phyloP scores from a whole-genome alignment of 1,140 invertebrate species.

The Drosophila punjabiensis region DNA sequence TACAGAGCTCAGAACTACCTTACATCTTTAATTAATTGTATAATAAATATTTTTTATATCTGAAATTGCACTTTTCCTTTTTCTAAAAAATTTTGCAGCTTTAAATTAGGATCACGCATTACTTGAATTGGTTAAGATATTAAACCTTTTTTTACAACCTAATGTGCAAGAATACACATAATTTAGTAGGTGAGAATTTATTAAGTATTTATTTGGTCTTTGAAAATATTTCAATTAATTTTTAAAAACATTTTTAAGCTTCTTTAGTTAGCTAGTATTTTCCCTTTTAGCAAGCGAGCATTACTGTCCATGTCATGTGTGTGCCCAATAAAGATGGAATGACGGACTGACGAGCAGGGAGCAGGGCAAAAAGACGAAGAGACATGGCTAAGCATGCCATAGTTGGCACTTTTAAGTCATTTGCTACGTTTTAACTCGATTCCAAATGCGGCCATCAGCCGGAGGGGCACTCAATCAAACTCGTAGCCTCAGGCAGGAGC shows the following conservation, averaged over 20 bases:
- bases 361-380: conserved; percentile 4
- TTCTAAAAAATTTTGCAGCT: background rate
- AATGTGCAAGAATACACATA: background rate
- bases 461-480: conserved; percentile 75
- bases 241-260: too few species aligned
- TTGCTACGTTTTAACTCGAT: conserved; percentile 79
- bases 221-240: background rate
- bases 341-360: conserved; percentile 15
- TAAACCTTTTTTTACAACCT: background rate
- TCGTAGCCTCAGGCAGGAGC: conserved; percentile 24
- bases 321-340: conserved; percentile 21
- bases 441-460: conserved; percentile 72
- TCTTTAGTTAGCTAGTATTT: background rate
- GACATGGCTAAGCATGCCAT: conserved; percentile 70
- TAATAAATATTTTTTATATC: background rate
- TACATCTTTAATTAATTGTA: background rate
- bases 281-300: background rate
- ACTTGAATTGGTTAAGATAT: background rate
- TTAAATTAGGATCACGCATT: background rate
- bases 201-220: background rate
- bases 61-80: fast-evolving
- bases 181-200: background rate
- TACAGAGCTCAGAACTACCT: background rate
- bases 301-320: conserved; percentile 10
- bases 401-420: conserved; percentile 83